Conservation (phyloP, 2,888 invertebrate species). For the Luffia ferchaultella region DNA sequence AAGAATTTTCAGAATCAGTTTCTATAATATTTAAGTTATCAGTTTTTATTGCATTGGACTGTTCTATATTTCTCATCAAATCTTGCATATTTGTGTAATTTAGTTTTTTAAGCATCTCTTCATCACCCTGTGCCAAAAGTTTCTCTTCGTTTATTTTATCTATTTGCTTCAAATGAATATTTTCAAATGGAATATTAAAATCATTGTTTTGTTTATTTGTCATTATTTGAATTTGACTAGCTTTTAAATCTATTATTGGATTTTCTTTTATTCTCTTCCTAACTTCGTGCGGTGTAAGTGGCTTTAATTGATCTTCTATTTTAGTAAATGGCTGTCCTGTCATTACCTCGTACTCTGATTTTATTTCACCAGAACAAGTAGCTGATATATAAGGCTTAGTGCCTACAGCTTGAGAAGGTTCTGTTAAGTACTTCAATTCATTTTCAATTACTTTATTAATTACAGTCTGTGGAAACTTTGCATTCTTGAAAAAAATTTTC, state of each 20-base stretch:
- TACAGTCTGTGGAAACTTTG: conserved; percentile 32
- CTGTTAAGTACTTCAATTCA: conserved; percentile 35
- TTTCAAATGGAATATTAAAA: conserved; percentile 33
- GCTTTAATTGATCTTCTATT: conserved; percentile 33
- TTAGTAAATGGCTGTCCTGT: conserved; percentile 52
- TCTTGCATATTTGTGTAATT: conserved; percentile 45
- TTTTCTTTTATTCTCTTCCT: conserved; percentile 36
- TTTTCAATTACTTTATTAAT: conserved; percentile 45
- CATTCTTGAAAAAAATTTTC: conserved; percentile 37
- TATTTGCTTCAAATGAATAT: conserved; percentile 34
- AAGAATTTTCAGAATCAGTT: conserved; percentile 2
- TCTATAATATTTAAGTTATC: conserved; percentile 16
- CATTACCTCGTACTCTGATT: conserved; percentile 53
- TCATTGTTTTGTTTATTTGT: conserved; percentile 23
- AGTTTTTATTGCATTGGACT: conserved; percentile 5
- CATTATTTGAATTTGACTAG: conserved; percentile 46
- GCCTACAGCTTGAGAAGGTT: conserved; percentile 14
- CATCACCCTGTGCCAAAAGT: conserved; percentile 31
- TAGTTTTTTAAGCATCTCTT: conserved; percentile 31
- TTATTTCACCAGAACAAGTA: conserved; percentile 33
- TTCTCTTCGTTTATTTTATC: conserved; percentile 34
- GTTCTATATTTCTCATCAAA: conserved; percentile 29
- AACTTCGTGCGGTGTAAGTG: conserved; percentile 35
- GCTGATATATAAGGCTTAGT: conserved; percentile 39
- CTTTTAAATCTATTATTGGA: conserved; percentile 45